Evolutionary conservation across 2,113 vertebrate genomes (phyloP), one percentile per base, ranked within the genome.

Genomic region (human): DNA sequence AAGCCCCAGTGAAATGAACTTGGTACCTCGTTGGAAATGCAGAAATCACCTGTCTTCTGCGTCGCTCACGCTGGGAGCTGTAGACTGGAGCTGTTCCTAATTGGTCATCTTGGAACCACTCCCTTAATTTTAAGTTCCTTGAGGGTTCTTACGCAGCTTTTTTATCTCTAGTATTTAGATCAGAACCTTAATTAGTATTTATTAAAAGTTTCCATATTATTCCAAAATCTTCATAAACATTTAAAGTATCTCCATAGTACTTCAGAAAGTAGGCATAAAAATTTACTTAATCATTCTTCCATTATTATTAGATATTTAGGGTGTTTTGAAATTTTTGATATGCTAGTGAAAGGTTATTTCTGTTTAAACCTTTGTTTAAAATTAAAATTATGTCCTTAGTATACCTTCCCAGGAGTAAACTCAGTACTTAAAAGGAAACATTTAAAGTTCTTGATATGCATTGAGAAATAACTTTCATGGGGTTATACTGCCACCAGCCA

Each of bases 161-260:
- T 61, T 32, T 35, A 89, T 61, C 23, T 75, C 55, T 6, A 72
- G 25, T 61, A 84, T 35, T 91, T 79, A 84, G 17, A 94, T 81
- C 0, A 84, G 78, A 11, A n/a, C 38, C 25, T 80, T 68, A 80
- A 93, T 68, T 59, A 79, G 52, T 84, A 95, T 79, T 92, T 86
- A 82, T 70, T 85, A 93, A 93, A 90, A 78, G 27, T 83, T 55
- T 76, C 72, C 64, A 73, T 66, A 38, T 94, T 93, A 50, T 59
- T 90, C 70, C 23, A 97, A 32, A 93, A 95, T 91, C 35, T 94
- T 85, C 70, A 93, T 43, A 93, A 93, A 86, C 27, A 89, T 94
- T 96, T 89, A 72, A 17, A 87, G 40, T 68, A 57, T 76, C 16
- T 89, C 79, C 79, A 78, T 25, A 61, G 73, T 92, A 89, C 43